Base-by-base conservation (phyloP, 2,888 invertebrate species). In the Andrena marginata region DNA sequence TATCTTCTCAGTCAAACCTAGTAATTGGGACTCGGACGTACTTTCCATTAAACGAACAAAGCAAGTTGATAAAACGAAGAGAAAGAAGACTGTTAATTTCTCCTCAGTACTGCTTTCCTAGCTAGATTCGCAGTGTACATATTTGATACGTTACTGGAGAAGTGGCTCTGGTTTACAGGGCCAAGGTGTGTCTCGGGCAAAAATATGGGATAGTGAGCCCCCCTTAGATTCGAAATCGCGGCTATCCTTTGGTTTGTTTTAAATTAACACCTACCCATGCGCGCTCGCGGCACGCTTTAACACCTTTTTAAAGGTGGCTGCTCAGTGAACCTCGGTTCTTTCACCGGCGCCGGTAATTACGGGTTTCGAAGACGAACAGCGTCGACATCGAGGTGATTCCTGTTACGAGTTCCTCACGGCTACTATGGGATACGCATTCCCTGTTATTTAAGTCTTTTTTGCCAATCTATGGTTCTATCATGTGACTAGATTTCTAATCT, bases 231-330 rank as follows among this genome's bases (percentile, higher is more conserved):
- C 78, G 78, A 80, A 88, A 83, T 89, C 87, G 85, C 82, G 78
- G 82, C 89, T 88, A 90, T 89, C 89, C 86, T 87, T 87, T 85
- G 87, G 91, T 93, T 92, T 93, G 91, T 92, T 93, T 93, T 92
- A 92, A 93, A 92, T 92, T 92, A 93, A 92, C 92, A 90, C 91
- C 91, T 91, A 89, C 86, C 82, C 76, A 79, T 77, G 79, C 77
- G 77, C 82, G 89, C 89, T 85, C 86, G 88, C 89, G 91, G 92
- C 92, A 91, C 91, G 90, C 90, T 92, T 92, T 92, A 92, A 92
- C 92, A 92, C 92, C 92, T 92, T 91, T 90, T 92, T 91, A 88
- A 89, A 77, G 83, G 81, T 82, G 85, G 81, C 85, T 85, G 76
- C 82, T 85, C 85, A 84, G 68, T 79, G 80, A 79, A 77, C 70